Base-by-base conservation (phyloP, 1,140 invertebrate genomes). In the Atta texana region DNA sequence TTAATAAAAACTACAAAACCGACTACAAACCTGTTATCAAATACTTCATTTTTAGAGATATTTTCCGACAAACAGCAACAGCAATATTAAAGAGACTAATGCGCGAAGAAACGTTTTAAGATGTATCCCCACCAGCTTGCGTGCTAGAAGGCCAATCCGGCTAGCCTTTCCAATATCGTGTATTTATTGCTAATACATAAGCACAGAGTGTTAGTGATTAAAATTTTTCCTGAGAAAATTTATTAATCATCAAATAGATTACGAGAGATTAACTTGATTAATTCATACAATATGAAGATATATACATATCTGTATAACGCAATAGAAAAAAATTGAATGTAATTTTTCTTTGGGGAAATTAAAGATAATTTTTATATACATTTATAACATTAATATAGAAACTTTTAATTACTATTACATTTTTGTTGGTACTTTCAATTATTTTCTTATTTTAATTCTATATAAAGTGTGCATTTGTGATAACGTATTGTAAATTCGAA, bases 1-100 rank as follows among this genome's bases (percentile, higher is more conserved):
- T 31, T 34, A 78, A 12, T 55, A 24, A 53, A 21, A 18, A 44
- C 8, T 28, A 6, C n/a, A 72, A 18, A 72, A 51, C 10, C 39
- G 39, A 44, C 0, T 12, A 7, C 34, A 28, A 85, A 93, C 92
- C 92, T 89, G 86, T 69, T 64, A 86, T 55, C 21, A 91, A 51
- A 80, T 72, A 44, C 74, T 88, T 92, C 92, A 93, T 93, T 76
- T 64, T 92, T 86, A 55, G n/a, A 39, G 12, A 55, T n/a, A n/a
- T 44, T 31, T 84, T 28, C 1, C 55, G 39, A n/a, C n/a, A 61
- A 74, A 8, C 16, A 57, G n/a, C 78, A 57, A 75, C 24, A 64
- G 31, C 28, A n/a, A 16, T 53, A 24, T 39, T 53, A 76, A 69
- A 10, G 10, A 34, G 4, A 51, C 34, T 31, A 8, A 16, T n/a